Evolutionary conservation across 1,140 invertebrate genomes (phyloP).

Genomic region (Melipona quadrifasciata): DNA sequence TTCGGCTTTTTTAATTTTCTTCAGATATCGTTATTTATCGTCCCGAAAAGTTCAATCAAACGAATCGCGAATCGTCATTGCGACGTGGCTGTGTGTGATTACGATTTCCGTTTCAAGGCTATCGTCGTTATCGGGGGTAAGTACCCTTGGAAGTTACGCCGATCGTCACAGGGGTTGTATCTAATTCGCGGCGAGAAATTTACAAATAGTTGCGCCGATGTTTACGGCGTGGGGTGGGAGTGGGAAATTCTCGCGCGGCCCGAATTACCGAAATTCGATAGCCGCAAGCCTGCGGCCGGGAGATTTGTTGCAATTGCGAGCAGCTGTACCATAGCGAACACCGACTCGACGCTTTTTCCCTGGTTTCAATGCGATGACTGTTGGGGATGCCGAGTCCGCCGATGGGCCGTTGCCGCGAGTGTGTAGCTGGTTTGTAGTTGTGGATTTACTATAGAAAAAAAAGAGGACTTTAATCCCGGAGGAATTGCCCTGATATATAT

Average conservation of each 20-base stretch:
- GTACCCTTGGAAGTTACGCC: not conserved
- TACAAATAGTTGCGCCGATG: slow-evolving; percentile 20
- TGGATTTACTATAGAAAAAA: not conserved
- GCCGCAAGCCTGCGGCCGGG: slow-evolving; percentile 28
- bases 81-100: not conserved
- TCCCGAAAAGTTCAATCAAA: not conserved
- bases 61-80: not conserved
- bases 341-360: slow-evolving; percentile 1
- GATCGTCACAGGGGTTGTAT: not conserved
- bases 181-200: slow-evolving; percentile 18
- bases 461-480: not conserved
- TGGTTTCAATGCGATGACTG: slow-evolving; percentile 19
- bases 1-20: no score
- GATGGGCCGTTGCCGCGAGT: not conserved
- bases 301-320: slow-evolving; percentile 53
- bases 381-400: not conserved
- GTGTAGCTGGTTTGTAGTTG: not conserved
- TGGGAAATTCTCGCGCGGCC: slow-evolving; percentile 27
- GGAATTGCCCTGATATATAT: not conserved
- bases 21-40: no score
- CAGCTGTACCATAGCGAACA: slow-evolving; percentile 19
- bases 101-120: not conserved
- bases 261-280: slow-evolving; percentile 51
- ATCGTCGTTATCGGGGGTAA: no score
- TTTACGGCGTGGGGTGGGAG: slow-evolving; percentile 4